Percentiles rank a stretch among this genome's conserved stretches.
Evolutionary conservation across 2,888 invertebrate genomes (phyloP).

Genomic region (Agriopis marginaria): DNA sequence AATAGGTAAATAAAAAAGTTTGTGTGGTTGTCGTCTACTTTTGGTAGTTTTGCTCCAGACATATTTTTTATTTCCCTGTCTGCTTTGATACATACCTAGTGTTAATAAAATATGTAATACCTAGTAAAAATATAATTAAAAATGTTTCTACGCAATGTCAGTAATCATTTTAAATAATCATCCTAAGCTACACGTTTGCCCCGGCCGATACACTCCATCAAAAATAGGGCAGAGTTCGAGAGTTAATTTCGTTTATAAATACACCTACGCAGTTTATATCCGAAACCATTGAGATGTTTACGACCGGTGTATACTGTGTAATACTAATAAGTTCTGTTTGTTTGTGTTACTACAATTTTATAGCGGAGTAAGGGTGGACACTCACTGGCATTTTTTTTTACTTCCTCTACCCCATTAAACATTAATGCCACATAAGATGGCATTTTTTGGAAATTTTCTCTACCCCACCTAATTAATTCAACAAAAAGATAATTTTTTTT

Average conservation of each 20-base stretch:
- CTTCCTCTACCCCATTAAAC: no score
- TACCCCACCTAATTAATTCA: no score
- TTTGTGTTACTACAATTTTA: conserved; percentile 28
- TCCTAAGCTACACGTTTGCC: conserved; percentile 10
- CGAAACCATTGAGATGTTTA: conserved; percentile 34
- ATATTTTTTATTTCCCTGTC: no score
- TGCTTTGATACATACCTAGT: no score
- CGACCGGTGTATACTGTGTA: conserved; percentile 22
- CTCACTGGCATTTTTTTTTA: conserved; percentile 3
- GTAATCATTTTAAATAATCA: neutral
- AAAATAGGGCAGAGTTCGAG: conserved; percentile 54
- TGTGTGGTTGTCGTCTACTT: no score
- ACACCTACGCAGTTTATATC: conserved; percentile 44
- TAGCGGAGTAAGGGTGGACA: conserved; percentile 14
- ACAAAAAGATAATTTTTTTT: no score
- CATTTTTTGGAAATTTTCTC: no score
- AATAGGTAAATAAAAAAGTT: no score
- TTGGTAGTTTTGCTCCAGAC: no score
- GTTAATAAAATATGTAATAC: no score
- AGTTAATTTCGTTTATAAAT: conserved; percentile 49
- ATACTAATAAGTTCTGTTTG: conserved; percentile 30
- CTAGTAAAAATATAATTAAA: neutral
- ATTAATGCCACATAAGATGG: no score
- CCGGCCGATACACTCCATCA: conserved; percentile 50
- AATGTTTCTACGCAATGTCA: neutral